Evolutionary conservation across 2,113 vertebrate genomes (phyloP).

Genomic region (Gracilinanus agilis): DNA sequence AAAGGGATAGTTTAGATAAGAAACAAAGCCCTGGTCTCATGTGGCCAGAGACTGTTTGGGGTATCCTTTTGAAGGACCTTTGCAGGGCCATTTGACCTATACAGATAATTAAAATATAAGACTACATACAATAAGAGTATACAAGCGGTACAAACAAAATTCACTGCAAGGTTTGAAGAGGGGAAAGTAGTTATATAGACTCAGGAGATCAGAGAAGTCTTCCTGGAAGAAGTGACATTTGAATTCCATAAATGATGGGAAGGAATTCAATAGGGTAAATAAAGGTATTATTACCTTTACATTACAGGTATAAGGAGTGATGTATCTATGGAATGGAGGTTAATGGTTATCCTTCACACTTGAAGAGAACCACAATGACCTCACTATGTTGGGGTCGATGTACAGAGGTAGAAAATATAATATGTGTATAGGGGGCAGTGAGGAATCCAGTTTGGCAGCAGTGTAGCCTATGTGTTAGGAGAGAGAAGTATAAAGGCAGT

Average conservation of each 20-base stretch:
- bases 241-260: neutral
- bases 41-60: neutral
- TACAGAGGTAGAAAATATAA: neutral
- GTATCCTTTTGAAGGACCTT: neutral
- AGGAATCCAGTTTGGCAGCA: too few species aligned
- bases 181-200: neutral
- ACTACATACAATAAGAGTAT: neutral
- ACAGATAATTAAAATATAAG: neutral
- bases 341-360: too few species aligned
- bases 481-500: too few species aligned
- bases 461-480: too few species aligned
- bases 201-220: neutral
- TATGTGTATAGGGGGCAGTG: too few species aligned
- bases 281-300: too few species aligned
- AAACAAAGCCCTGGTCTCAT: neutral
- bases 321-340: neutral
- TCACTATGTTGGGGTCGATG: too few species aligned
- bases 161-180: neutral
- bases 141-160: neutral
- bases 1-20: neutral
- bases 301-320: neutral
- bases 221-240: slow-evolving; percentile 14
- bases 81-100: neutral
- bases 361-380: too few species aligned
- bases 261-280: neutral